Percentiles rank a stretch among this genome's conserved stretches.
Conservation (phyloP, 2,113 vertebrate species). For the Chauna torquata region DNA sequence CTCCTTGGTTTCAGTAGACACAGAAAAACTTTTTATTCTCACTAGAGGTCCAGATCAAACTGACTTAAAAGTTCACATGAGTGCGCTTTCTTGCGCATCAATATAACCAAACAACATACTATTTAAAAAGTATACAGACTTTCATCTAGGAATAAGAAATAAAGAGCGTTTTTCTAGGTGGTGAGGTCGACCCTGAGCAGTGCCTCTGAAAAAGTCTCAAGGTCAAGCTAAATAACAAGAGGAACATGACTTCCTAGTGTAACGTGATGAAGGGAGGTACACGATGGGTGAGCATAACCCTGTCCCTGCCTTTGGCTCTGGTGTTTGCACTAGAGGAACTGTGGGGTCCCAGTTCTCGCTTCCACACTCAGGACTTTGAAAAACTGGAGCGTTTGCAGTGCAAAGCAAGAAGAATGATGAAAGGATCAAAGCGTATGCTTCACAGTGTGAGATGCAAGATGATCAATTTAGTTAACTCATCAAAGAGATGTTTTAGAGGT, state of each 20-base stretch:
- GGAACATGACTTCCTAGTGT: neutral
- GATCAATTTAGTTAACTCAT: constrained; percentile 27
- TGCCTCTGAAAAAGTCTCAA: neutral
- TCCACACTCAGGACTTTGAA: neutral
- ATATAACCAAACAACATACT: neutral
- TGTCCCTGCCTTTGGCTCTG: neutral
- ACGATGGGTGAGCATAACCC: neutral
- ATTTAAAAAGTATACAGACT: neutral
- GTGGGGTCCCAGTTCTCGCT: neutral
- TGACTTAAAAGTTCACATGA: neutral
- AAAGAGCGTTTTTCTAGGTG: neutral
- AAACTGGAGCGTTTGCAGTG: neutral
- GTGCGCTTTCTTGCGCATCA: neutral
- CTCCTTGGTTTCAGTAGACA: neutral
- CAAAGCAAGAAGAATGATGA: neutral
- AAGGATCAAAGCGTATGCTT: constrained; percentile 11
- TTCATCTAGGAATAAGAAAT: neutral
- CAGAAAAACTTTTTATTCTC: neutral
- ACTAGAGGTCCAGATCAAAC: neutral
- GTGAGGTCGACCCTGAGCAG: neutral
- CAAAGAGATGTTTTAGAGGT: constrained; percentile 23
- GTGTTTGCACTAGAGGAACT: neutral
- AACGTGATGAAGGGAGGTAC: neutral
- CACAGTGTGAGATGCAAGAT: constrained; percentile 5
- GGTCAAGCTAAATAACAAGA: neutral